These are phyloP conservation scores for Diglossa cyanea DNA, from an alignment of 2,797 vertebrate species.

Conservation along the genomic window DNA sequence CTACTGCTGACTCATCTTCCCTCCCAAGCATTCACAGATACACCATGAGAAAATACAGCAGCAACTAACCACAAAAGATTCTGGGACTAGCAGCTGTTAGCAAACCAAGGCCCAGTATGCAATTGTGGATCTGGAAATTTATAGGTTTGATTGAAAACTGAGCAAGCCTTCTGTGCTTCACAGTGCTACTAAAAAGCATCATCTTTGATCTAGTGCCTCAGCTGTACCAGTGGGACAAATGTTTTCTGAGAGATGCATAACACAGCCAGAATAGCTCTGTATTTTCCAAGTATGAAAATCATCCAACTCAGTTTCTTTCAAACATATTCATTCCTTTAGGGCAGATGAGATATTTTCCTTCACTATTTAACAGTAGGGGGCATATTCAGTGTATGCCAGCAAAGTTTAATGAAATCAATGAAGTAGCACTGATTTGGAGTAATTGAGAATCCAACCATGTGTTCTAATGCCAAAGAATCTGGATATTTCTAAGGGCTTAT, in stretches of 20 bases:
- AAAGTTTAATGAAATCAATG: slow-evolving; percentile 55
- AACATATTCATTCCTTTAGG: neutral
- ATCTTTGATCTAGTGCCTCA: slow-evolving; percentile 6
- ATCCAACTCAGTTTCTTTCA: slow-evolving; percentile 9
- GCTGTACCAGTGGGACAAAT: neutral
- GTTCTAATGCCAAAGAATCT: slow-evolving; percentile 48
- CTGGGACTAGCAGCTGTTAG: neutral
- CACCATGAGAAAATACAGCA: slow-evolving; percentile 46
- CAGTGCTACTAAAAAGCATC: neutral
- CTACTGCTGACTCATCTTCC: slow-evolving; percentile 52
- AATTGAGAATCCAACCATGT: slow-evolving; percentile 56
- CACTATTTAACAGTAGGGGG: slow-evolving; percentile 43
- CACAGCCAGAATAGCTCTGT: neutral
- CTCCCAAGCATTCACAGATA: neutral
- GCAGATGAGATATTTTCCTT: slow-evolving; percentile 6
- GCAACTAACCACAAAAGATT: slow-evolving; percentile 43
- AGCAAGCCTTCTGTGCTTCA: neutral
- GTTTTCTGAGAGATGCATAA: neutral
- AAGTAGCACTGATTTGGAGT: slow-evolving; percentile 61
- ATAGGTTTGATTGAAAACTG: neutral
- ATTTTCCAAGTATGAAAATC: slow-evolving; percentile 31
- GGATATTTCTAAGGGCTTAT: slow-evolving; percentile 14
- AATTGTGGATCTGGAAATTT: neutral
- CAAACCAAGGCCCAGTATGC: neutral
- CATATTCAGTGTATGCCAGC: slow-evolving; percentile 55